A percentile compares a stretch with the other conserved stretches of the same genome.
These are phyloP conservation scores for Anoplopoma fimbria DNA, from an alignment of 2,113 vertebrate species.

Conservation along the genomic window DNA sequence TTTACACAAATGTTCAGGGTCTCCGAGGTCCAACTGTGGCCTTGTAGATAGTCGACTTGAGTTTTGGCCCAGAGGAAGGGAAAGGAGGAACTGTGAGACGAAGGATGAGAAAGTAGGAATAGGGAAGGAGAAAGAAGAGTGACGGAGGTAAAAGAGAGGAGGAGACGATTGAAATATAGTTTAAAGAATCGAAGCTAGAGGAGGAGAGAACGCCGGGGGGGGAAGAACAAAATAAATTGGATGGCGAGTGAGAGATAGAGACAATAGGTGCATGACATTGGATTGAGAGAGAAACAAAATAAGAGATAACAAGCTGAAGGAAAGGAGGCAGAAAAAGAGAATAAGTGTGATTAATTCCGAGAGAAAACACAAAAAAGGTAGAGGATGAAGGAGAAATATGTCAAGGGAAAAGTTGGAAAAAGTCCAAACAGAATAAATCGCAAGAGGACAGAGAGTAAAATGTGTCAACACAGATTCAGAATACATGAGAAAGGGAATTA, in stretches of 20 bases:
- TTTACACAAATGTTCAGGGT: conserved; percentile 27
- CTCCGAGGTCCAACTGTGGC: conserved; percentile 38
- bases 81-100: too few relatives aligned
- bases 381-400: background rate
- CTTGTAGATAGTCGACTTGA: conserved; percentile 46
- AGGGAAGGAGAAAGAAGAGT: conserved; percentile 8
- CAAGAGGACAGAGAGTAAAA: background rate
- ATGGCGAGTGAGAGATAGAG: conserved; percentile 36
- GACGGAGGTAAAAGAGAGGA: background rate
- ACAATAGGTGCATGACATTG: conserved; percentile 61
- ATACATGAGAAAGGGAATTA: background rate
- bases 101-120: background rate
- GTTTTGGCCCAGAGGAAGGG: conserved; percentile 12
- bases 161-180: conserved; percentile 50
- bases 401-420: background rate
- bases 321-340: conserved; percentile 10
- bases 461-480: background rate
- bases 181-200: conserved; percentile 60
- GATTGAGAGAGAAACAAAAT: conserved; percentile 49
- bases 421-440: background rate
- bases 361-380: background rate
- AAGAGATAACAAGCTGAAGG: conserved; percentile 38
- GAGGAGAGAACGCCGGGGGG: conserved; percentile 45
- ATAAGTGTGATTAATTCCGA: background rate
- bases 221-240: conserved; percentile 65